Evolutionary conservation across 2,113 vertebrate genomes (phyloP), one percentile per base, ranked within the genome.

Genomic region (Thomomys bottae): DNA sequence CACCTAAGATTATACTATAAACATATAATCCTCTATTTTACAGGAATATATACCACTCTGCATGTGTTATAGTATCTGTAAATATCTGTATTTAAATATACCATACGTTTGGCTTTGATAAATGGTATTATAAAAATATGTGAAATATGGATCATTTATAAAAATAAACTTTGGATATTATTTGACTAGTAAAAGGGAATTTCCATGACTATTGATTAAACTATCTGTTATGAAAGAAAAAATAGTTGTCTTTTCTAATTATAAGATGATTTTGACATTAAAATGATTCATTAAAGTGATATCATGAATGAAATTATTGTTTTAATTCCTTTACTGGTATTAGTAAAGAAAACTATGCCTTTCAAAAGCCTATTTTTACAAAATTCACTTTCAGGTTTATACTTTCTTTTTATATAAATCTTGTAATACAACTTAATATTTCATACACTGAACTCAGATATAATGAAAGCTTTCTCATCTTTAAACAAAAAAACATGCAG

Each of bases 61-160:
- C 91, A 5, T 75, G 6, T 32, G 0, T 72, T 93, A 21, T 12
- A 24, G 36, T 2, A 15, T 38, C 42, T 77, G 21, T 88, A 85
- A 87, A 88, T 89, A 28, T 70, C 28, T 77, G 5, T 85, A 92
- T 89, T 86, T 92, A 92, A 92, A 85, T 21, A 64, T 92, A 11
- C 1, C 57, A 32, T 66, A 67, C 0, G 32, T 66, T 89, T 54
- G 26, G 2, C 38, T 88, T 89, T 59, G 18, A 17, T 28, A 91
- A 93, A 80, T 70, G 21, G 57, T 68, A 28, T 67, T 70, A 84
- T 94, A 81, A 15, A 78, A 49, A 94, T 85, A 30, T 93, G 2
- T 77, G 92, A 71, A 90, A 45, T 71, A 77, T 68, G 38, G 84
- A 82, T 36, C 17, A 49, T 49, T 59, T 79, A 63, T 61, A 83